Conservation (phyloP, 2,888 invertebrate genomes). For the Leptothorax acervorum region DNA sequence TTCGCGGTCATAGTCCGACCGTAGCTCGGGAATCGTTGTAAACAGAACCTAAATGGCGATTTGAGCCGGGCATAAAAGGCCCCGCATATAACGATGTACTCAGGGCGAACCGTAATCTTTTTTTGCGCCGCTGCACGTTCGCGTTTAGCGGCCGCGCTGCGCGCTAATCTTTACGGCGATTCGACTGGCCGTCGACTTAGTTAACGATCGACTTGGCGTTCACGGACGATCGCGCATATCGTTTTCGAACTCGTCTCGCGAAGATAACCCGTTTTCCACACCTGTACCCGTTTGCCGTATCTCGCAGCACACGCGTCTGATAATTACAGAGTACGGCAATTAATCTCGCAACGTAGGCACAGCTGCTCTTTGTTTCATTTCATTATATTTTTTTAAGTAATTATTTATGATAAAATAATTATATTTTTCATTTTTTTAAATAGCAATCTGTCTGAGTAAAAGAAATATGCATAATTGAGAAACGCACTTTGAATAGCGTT, state of each 20-base stretch:
- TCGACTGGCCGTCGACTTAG: conserved; percentile 33
- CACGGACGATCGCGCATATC: conserved; percentile 31
- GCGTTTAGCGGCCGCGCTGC: conserved; percentile 25
- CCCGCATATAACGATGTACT: conserved; percentile 61
- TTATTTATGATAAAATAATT: not conserved
- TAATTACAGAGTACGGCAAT: not conserved
- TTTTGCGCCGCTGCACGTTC: conserved; percentile 43
- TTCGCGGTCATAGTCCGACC: conserved; percentile 21
- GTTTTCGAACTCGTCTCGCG: conserved; percentile 22
- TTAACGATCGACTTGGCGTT: conserved; percentile 49
- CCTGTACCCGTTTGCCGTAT: not conserved
- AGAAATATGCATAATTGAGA: not conserved
- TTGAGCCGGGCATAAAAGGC: conserved; percentile 61
- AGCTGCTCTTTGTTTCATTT: not conserved
- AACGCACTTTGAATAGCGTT: not conserved
- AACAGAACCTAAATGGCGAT: conserved; percentile 69
- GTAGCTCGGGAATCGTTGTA: conserved; percentile 56
- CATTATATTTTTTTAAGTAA: not conserved
- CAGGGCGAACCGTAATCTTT: conserved; percentile 65
- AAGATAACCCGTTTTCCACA: conserved; percentile 29
- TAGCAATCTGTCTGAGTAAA: not conserved
- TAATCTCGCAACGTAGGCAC: not conserved
- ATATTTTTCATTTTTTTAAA: not conserved
- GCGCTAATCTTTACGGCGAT: conserved; percentile 57
- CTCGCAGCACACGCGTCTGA: not conserved